Percentiles rank a stretch among this genome's conserved stretches.
These are phyloP conservation scores for Stichodactyla helianthus DNA, from an alignment of 64 coral and sea anemone genomes.

Conservation along the genomic window DNA sequence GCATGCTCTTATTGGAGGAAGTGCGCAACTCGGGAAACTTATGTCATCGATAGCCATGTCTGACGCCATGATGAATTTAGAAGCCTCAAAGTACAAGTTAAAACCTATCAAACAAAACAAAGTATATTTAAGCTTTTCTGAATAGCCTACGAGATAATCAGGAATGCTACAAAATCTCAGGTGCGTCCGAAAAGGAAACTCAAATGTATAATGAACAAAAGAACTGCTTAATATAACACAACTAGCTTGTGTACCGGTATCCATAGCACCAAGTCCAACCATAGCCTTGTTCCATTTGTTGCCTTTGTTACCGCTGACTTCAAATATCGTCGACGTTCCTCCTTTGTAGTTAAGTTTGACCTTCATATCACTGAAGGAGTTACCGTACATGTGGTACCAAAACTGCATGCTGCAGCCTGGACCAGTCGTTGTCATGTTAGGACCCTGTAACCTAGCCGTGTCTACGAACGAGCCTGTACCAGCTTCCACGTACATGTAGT, in stretches of 20 bases:
- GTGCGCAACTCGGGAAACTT: slow-evolving; percentile 73
- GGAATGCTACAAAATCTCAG: too few species aligned
- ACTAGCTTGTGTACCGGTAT: slow-evolving; percentile 32
- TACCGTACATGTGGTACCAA: slow-evolving; percentile 87
- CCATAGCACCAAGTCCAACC: slow-evolving; percentile 73
- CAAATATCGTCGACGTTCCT: slow-evolving; percentile 47
- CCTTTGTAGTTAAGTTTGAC: slow-evolving; percentile 73
- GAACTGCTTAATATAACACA: too few species aligned
- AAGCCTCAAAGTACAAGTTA: slow-evolving; percentile 54
- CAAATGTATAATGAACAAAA: too few species aligned
- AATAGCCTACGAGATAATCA: too few species aligned
- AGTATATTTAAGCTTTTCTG: too few species aligned
- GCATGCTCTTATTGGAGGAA: slow-evolving; percentile 66
- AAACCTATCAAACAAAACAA: slow-evolving; percentile 40
- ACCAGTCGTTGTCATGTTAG: slow-evolving; percentile 75
- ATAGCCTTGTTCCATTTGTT: slow-evolving; percentile 61
- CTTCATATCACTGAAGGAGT: slow-evolving; percentile 27
- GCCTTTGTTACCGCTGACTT: slow-evolving; percentile 43
- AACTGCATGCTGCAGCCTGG: slow-evolving; percentile 62
- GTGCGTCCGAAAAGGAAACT: too few species aligned
- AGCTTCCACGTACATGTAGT: slow-evolving; percentile 91
- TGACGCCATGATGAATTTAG: slow-evolving; percentile 46
- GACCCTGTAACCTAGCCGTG: slow-evolving; percentile 60
- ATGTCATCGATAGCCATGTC: slow-evolving; percentile 94
- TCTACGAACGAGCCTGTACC: slow-evolving; percentile 70